A percentile compares a stretch with the other conserved stretches of the same genome.
Conservation (phyloP, 2,888 invertebrate genomes). For the Oligia fasciuncula region DNA sequence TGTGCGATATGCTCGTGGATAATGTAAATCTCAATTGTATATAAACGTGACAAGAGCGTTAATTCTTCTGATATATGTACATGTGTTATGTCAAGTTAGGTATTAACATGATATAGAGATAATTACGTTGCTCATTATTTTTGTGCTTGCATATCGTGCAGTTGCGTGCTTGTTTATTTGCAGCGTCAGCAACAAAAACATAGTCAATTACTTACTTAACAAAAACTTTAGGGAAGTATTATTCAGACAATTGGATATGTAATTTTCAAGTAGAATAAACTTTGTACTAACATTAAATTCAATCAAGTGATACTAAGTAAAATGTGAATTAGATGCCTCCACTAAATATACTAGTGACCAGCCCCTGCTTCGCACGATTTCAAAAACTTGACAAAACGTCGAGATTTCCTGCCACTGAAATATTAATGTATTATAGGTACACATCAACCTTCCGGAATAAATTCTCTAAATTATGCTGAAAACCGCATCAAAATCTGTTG, state of each 20-base stretch:
- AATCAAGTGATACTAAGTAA: neutral
- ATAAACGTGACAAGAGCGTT: conserved; percentile 57
- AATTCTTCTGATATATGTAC: conserved; percentile 34
- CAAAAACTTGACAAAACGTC: neutral
- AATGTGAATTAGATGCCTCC: neutral
- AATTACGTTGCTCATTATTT: conserved; percentile 40
- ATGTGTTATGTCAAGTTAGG: conserved; percentile 18
- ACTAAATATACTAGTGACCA: neutral
- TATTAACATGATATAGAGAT: conserved; percentile 18
- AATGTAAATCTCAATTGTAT: conserved; percentile 65
- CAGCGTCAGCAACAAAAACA: conserved; percentile 20
- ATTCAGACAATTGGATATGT: neutral
- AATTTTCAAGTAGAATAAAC: conserved; percentile 3
- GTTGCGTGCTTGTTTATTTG: conserved; percentile 38
- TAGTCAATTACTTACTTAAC: neutral
- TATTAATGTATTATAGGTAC: neutral
- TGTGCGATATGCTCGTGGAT: conserved; percentile 55
- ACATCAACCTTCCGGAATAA: neutral
- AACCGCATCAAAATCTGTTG: neutral
- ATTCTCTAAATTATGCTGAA: neutral
- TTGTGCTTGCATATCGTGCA: conserved; percentile 38
- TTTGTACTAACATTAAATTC: neutral
- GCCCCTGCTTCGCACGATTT: neutral
- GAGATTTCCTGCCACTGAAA: neutral
- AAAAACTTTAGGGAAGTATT: conserved; percentile 10